Base-by-base conservation (phyloP, 2,797 vertebrate species). In the Enteromius afrohamiltoni region DNA sequence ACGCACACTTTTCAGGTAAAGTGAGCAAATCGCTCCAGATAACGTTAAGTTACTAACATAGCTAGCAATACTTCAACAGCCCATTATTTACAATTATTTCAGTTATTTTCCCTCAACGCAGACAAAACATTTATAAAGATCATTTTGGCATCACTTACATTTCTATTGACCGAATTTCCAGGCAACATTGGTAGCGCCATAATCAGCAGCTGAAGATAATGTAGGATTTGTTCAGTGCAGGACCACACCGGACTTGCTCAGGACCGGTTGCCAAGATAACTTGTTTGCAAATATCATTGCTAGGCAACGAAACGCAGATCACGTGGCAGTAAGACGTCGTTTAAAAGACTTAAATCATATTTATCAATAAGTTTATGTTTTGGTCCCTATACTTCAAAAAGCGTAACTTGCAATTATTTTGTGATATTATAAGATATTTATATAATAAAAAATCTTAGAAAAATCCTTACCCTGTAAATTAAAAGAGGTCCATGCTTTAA, bases 171-270 rank as follows among this genome's bases (percentile, higher is more conserved):
- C 29, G 88, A 94, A 76, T 91, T 83, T 67, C 96, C 96, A 0
- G 94, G 95, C 40, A 96, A 86, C 78, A 95, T 82, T 1, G 97
- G 96, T 73, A 96, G 90, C 62, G 93, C 77, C 97, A 98, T 97
- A 21, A 1, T 76, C 45, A 80, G 13, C 6, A 23, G 14, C 58
- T 13, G 19, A 16, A 19, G 1, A 19, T 16, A 6, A 2, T 34
- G 47, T 64, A n/a, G 0, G 1, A 13, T 40, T 51, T 40, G 9
- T 3, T 67, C 7, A 69, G 14, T 42, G 16, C 53, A 75, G 23
- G 75, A 83, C 14, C 4, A 10, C 13, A 4, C 47, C 2, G 40
- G 29, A 37, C 40, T 23, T 31, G 51, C 23, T 64, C 26, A 23
- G n/a, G 49, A 75, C 23, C 62, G 5, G 85, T 83, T 85, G 73